Base-by-base conservation (phyloP, 2,797 vertebrate genomes). In the Sarcophilus harrisii region DNA sequence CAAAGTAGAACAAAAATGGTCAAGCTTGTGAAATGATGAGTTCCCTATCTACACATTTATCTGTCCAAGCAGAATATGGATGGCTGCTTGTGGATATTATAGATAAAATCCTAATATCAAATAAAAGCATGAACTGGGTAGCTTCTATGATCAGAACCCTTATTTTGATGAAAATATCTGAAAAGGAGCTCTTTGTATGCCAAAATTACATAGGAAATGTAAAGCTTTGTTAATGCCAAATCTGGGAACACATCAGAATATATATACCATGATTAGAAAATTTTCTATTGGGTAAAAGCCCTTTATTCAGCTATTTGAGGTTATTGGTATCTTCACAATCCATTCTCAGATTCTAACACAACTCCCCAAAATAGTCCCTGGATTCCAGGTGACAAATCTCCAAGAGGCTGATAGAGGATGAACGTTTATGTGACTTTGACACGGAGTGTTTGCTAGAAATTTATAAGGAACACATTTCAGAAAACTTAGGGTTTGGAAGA, bases 401-500 rank as follows among this genome's bases (percentile, higher is more conserved):
- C 60, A 62, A 29, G 29, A 89, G 60, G 1, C 1, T 12, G 0
- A 87, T 30, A 14, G 38, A 95, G 57, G 49, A 24, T 60, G 91
- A 1, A 49, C 32, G 52, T 57, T 27, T 49, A 52, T 91, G 95
- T 38, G 93, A 27, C 49, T 73, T 55, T 90, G 87, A 90, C 24
- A 14, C 94, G 60, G 66, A 94, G 95, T 89, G 81, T 62, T 95
- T 60, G 16, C 92, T 95, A n/a, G 58, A 97, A 97, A 95, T 91
- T 57, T 14, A 52, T 55, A 45, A 66, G 90, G 29, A 90, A 62
- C 62, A 87, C n/a, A 49, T 90, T 93, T 89, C 57, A 0, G 0
- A 94, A 52, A 91, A 55, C 30, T 54, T 58, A 66, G 93, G 57
- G 62, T 87, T 94, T 93, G 97, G 62, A 96, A 98, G 92, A 96